phyloP scores from a whole-genome alignment of 30 jellyfish, hydroid and myxozoan species.

The Aurelia sp. region DNA sequence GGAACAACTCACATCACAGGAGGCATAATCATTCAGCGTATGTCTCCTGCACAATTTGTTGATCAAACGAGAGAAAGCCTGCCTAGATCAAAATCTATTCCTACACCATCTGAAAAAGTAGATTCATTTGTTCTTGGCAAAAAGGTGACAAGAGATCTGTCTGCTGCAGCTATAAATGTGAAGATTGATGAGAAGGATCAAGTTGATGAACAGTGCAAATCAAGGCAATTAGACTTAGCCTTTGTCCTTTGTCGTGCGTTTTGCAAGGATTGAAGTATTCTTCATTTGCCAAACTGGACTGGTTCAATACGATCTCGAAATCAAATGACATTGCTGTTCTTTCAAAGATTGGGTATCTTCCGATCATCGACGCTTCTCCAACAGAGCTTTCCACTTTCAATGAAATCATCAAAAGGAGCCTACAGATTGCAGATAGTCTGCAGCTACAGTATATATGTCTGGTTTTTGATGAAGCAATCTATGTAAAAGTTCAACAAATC shows the following conservation, averaged over 20 bases:
- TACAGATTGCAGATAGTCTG: constrained; percentile 18
- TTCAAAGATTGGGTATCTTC: constrained; percentile 45
- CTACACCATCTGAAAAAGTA: neutral
- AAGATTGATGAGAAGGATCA: neutral
- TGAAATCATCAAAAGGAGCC: neutral
- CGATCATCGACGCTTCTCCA: constrained; percentile 47
- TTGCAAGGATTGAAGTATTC: neutral
- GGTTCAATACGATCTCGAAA: constrained; percentile 23
- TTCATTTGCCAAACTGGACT: constrained; percentile 30
- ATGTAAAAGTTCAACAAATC: constrained; percentile 12
- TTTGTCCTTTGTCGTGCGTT: neutral
- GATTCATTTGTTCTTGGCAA: constrained; percentile 20
- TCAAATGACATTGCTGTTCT: neutral
- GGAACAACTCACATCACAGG: no score
- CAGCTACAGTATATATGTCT: neutral
- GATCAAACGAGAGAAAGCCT: no score
- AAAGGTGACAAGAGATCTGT: neutral
- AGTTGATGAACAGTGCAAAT: no score
- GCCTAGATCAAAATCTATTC: neutral
- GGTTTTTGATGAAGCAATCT: constrained; percentile 46
- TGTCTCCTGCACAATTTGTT: no score
- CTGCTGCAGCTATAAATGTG: neutral
- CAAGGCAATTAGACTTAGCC: neutral
- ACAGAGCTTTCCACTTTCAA: constrained; percentile 36
- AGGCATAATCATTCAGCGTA: no score